Conservation (phyloP, 1,140 invertebrate genomes). For the Neodiprion virginianus region DNA sequence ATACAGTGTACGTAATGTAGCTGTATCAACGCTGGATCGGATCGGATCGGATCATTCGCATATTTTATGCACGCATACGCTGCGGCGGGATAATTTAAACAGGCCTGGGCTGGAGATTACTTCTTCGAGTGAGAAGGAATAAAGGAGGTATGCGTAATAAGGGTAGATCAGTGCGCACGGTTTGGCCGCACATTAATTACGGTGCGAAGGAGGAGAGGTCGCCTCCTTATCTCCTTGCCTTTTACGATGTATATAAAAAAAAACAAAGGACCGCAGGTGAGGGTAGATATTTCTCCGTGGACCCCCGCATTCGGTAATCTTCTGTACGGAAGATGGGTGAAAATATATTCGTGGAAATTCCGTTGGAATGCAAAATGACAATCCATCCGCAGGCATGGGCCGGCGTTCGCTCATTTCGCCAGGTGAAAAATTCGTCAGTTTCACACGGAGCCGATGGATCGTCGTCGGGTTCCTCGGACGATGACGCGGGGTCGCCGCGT, state of each 20-base stretch:
- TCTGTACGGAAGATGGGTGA: background rate
- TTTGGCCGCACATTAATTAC: background rate
- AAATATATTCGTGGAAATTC: background rate
- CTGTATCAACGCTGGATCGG: no score
- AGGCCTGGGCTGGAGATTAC: no score
- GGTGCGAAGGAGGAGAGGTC: background rate
- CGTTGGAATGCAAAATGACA: no score
- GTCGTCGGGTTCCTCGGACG: background rate
- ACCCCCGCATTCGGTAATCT: background rate
- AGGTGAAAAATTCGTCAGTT: background rate
- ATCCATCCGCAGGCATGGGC: no score
- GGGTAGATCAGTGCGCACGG: background rate
- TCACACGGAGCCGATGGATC: background rate
- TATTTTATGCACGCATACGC: no score
- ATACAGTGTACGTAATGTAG: no score
- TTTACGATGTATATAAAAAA: no score
- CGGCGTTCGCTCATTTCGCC: background rate
- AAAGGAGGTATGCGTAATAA: background rate
- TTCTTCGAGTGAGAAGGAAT: background rate
- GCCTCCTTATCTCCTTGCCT: background rate
- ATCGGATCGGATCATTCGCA: no score
- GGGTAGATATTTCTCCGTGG: background rate
- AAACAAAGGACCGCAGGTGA: no score
- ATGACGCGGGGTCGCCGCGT: no score
- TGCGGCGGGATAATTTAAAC: background rate